Conservation (phyloP, 2,888 invertebrate genomes). For the Chrysolina oricalcia region DNA sequence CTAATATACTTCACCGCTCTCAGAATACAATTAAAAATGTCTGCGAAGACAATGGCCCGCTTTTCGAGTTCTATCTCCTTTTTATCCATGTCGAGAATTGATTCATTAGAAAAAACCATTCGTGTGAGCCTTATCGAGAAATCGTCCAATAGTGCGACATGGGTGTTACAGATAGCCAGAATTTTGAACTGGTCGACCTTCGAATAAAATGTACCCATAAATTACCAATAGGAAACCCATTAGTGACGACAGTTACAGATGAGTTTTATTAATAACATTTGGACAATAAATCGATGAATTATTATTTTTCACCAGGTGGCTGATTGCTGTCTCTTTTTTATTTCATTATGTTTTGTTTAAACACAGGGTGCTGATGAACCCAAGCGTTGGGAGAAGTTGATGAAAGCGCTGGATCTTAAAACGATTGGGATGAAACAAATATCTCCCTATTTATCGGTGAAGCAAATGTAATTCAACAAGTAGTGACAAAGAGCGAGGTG, state of each 20-base stretch:
- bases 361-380: slow-evolving; percentile 13
- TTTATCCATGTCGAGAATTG: slow-evolving; percentile 30
- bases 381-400: neutral
- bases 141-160: slow-evolving; percentile 50
- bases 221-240: slow-evolving; percentile 49
- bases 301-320: slow-evolving; percentile 48
- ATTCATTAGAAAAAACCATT: slow-evolving; percentile 43
- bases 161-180: slow-evolving; percentile 50
- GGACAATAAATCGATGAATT: slow-evolving; percentile 49
- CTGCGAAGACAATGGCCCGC: slow-evolving; percentile 13
- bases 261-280: slow-evolving; percentile 49
- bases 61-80: slow-evolving; percentile 2
- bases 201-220: slow-evolving; percentile 45
- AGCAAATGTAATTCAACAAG: too few species aligned
- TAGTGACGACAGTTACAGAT: slow-evolving; percentile 51
- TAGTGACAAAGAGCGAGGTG: too few species aligned
- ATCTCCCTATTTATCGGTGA: too few species aligned
- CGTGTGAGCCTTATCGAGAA: slow-evolving; percentile 32
- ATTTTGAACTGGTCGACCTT: slow-evolving; percentile 44
- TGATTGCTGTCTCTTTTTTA: slow-evolving; percentile 46
- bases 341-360: slow-evolving; percentile 30
- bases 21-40: slow-evolving; percentile 22
- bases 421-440: too few species aligned
- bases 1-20: neutral
- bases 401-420: too few species aligned